phyloP scores from a whole-genome alignment of 2,888 invertebrate species.

The Agonopterix subpropinquella region DNA sequence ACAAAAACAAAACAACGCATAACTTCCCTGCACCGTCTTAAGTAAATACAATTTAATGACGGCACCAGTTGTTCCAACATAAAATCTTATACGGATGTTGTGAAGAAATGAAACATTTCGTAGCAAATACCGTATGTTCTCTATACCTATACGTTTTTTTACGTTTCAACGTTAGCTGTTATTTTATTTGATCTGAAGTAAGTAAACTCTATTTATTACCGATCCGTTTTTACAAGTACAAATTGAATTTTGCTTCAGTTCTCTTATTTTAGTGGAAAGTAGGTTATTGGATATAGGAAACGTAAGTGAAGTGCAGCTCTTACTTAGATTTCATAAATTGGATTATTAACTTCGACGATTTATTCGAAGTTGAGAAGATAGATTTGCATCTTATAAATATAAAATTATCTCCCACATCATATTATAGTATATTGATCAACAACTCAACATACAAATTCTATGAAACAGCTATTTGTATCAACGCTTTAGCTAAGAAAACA shows the following conservation, averaged over 20 bases:
- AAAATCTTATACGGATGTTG: not conserved
- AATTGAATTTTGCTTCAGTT: slow-evolving; percentile 61
- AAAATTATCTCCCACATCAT: too few relatives aligned
- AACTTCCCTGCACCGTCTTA: not conserved
- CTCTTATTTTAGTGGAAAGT: slow-evolving; percentile 42
- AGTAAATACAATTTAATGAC: not conserved
- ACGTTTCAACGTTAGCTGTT: slow-evolving; percentile 11
- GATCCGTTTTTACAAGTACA: slow-evolving; percentile 64
- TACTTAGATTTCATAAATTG: slow-evolving; percentile 5
- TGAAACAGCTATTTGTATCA: too few relatives aligned
- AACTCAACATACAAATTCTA: too few relatives aligned
- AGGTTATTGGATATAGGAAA: slow-evolving; percentile 47
- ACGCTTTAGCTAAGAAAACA: too few relatives aligned
- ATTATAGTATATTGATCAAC: too few relatives aligned
- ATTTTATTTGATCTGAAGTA: slow-evolving; percentile 62
- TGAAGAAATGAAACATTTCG: not conserved
- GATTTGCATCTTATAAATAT: too few relatives aligned
- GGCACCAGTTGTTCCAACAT: not conserved
- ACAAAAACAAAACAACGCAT: too few relatives aligned
- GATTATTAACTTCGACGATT: too few relatives aligned
- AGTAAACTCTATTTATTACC: slow-evolving; percentile 61
- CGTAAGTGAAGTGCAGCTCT: not conserved
- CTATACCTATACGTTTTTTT: too few relatives aligned
- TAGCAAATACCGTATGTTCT: not conserved
- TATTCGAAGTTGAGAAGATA: too few relatives aligned